These are phyloP conservation scores for Epicauta chinensis DNA, from an alignment of 1,140 invertebrate genomes.

Conservation along the genomic window DNA sequence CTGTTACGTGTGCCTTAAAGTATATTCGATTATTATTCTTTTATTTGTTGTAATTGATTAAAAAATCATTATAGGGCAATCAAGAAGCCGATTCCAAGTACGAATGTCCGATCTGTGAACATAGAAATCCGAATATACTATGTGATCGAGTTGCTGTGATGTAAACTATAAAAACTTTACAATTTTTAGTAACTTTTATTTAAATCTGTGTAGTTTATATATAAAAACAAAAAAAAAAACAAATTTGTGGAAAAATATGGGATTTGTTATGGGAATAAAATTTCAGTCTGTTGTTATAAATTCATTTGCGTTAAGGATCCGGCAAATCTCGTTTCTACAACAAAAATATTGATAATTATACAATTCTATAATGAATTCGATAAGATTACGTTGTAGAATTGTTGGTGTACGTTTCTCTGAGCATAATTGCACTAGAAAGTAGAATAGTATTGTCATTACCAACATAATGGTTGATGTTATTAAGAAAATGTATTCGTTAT, in stretches of 20 bases:
- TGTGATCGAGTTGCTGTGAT: constrained; percentile 32
- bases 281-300: background rate
- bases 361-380: constrained; percentile 5
- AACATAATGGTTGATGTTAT: constrained; percentile 45
- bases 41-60: background rate
- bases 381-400: constrained; percentile 39
- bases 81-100: constrained; percentile 41
- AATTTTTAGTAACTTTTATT: background rate
- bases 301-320: constrained; percentile 25
- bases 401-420: constrained; percentile 31
- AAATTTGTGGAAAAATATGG: no score
- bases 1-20: constrained; percentile 57
- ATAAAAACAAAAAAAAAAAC: no score
- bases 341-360: constrained; percentile 21
- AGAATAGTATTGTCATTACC: constrained; percentile 47
- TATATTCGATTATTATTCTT: constrained; percentile 25
- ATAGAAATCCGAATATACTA: constrained; percentile 29
- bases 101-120: constrained; percentile 41
- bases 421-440: constrained; percentile 45
- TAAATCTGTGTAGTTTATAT: background rate
- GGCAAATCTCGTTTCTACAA: constrained; percentile 34
- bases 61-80: constrained; percentile 42
- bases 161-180: background rate
- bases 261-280: background rate
- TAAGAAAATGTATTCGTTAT: constrained; percentile 49